Evolutionary conservation across 2,113 vertebrate genomes (phyloP).

Genomic region (Phasianus colchicus): DNA sequence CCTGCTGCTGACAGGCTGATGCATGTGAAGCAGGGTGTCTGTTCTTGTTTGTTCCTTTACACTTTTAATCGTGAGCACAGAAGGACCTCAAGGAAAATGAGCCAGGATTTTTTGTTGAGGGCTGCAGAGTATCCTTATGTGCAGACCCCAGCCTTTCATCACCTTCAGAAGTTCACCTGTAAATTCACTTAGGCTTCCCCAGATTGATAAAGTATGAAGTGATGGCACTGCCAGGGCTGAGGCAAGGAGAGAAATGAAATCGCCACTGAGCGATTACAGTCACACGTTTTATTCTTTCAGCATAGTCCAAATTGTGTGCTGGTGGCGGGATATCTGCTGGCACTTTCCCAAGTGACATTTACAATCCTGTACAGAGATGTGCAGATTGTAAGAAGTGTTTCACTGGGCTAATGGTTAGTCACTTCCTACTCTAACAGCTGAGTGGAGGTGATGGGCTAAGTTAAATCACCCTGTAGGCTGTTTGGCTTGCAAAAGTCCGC

Average conservation of each 20-base stretch:
- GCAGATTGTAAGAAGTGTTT: background rate
- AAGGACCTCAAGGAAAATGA: background rate
- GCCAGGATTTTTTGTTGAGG: background rate
- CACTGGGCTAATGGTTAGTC: background rate
- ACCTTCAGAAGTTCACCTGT: background rate
- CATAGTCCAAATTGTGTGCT: background rate
- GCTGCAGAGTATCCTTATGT: background rate
- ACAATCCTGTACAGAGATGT: background rate
- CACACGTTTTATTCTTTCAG: background rate
- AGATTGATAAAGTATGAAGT: background rate
- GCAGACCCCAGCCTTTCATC: background rate
- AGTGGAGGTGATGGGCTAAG: background rate
- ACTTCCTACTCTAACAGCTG: background rate
- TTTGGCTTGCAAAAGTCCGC: background rate
- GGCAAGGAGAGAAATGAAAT: fast-evolving
- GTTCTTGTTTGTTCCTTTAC: background rate
- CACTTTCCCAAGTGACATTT: background rate
- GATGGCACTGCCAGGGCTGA: background rate
- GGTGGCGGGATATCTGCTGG: background rate
- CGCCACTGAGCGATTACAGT: background rate
- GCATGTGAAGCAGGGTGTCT: fast-evolving
- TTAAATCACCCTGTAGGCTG: background rate
- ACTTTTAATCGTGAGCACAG: fast-evolving
- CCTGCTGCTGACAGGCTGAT: background rate
- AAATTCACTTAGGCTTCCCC: background rate